These are phyloP conservation scores for Crypturellus tataupa DNA, from an alignment of 2,797 vertebrate species.

Conservation along the genomic window DNA sequence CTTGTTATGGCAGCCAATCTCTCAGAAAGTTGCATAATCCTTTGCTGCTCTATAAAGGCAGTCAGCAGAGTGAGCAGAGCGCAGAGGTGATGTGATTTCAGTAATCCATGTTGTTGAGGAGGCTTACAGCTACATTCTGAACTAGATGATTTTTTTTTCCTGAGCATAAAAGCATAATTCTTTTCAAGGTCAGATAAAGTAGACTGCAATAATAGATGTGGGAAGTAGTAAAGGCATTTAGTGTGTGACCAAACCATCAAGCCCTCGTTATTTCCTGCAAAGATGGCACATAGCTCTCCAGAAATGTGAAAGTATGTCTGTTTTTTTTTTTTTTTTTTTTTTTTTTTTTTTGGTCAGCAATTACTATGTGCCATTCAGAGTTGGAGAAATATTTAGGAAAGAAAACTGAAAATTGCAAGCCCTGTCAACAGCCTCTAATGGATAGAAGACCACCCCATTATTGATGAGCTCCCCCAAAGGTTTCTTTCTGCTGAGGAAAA, in stretches of 20 bases:
- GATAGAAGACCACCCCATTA: not conserved
- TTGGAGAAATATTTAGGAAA: not conserved
- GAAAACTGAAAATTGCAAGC: not conserved
- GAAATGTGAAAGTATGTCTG: not conserved
- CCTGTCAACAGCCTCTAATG: not conserved
- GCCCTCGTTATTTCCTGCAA: not conserved
- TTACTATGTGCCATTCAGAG: not conserved
- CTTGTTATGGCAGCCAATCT: constrained; percentile 21
- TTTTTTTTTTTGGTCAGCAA: not conserved
- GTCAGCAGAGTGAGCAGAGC: constrained; percentile 19
- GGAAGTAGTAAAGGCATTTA: not conserved
- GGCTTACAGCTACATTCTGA: constrained; percentile 34
- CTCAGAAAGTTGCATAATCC: constrained; percentile 44
- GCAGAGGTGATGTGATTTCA: constrained; percentile 50
- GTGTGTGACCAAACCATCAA: not conserved
- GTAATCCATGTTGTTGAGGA: constrained; percentile 40
- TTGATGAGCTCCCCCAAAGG: not conserved
- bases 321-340: not conserved
- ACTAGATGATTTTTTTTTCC: not conserved
- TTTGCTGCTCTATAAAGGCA: constrained; percentile 31
- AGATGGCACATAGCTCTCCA: not conserved
- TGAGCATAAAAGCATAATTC: constrained; percentile 24
- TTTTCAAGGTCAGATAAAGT: constrained; percentile 58
- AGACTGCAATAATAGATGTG: not conserved
- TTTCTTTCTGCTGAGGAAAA: not conserved